These are phyloP conservation scores for Heteromormyrus szaboi DNA, from an alignment of 2,797 vertebrate species.

Conservation along the genomic window DNA sequence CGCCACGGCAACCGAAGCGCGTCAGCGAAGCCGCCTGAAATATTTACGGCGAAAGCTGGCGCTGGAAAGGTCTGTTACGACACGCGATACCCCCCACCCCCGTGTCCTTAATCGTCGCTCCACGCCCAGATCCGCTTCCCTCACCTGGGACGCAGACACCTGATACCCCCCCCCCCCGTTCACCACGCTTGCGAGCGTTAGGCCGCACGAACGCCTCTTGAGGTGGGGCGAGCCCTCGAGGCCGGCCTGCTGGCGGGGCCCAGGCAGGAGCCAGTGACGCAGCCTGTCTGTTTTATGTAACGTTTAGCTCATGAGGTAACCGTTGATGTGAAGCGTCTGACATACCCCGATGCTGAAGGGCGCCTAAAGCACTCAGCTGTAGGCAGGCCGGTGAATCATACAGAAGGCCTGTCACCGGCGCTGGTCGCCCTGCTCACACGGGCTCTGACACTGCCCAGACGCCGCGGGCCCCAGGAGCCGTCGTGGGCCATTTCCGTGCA, in stretches of 20 bases:
- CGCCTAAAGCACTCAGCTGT: neutral
- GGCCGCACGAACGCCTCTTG: neutral
- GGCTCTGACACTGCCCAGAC: neutral
- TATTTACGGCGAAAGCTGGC: conserved; percentile 40
- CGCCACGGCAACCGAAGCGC: neutral
- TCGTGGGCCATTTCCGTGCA: neutral
- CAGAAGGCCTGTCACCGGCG: neutral
- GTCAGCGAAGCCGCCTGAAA: conserved; percentile 44
- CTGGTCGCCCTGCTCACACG: neutral
- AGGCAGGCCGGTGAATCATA: neutral
- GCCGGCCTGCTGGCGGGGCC: neutral
- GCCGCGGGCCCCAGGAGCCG: neutral
- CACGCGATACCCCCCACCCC: conserved; percentile 51
- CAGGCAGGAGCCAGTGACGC: neutral
- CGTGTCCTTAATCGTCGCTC: neutral
- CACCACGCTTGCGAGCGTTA: neutral
- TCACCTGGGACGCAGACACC: neutral
- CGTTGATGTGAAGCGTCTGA: neutral
- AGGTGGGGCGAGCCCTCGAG: neutral
- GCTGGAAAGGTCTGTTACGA: conserved; percentile 48
- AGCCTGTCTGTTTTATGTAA: neutral
- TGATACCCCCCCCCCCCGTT: neutral
- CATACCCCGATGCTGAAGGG: neutral
- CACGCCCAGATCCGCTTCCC: conserved; percentile 24
- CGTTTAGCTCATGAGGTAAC: neutral